Evolutionary conservation across 2,797 vertebrate genomes (phyloP), one percentile per base, ranked within the genome.

Genomic region (Paedocypris micromegethes): DNA sequence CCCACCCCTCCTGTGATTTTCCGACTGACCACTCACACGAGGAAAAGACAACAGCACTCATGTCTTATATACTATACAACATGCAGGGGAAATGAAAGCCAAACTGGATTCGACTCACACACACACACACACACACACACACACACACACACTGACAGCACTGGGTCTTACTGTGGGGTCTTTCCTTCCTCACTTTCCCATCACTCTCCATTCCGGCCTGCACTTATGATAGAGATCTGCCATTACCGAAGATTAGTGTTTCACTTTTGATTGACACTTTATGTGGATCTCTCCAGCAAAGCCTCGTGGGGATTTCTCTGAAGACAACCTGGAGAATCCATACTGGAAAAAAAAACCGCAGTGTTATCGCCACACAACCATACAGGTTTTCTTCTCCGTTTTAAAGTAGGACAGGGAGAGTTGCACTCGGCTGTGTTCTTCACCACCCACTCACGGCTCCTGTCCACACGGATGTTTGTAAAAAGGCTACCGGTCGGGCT

Each of bases 251-350:
- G 39, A 72, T 77, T 72, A 68, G 72, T 37, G 38, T 59, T 45
- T 59, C 38, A 6, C n/a, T 60, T 52, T 58, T 74, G 75, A 77
- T 63, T 72, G 75, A 68, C 65, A 72, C 57, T 41, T 23, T 72
- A 6, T 69, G 64, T 50, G 48, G 41, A 5, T 53, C 52, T 72
- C 51, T 9, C 66, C 63, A 54, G 62, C 39, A 51, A 67, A 69
- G 44, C 52, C 67, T 62, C 50, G 59, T 64, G 66, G 58, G 64
- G 69, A 48, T 49, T 38, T 57, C 76, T 75, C 41, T 58, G 48
- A 64, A 63, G 63, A 59, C 64, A 77, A 75, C 56, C 42, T 69
- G 39, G 57, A 64, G 58, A 61, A 58, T 52, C 64, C 54, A 38
- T 42, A 60, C 7, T 42, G 4, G 37, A 6, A 46, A 66, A 71